Conservation (phyloP, 2,113 vertebrate genomes). For the Mixornis gularis region DNA sequence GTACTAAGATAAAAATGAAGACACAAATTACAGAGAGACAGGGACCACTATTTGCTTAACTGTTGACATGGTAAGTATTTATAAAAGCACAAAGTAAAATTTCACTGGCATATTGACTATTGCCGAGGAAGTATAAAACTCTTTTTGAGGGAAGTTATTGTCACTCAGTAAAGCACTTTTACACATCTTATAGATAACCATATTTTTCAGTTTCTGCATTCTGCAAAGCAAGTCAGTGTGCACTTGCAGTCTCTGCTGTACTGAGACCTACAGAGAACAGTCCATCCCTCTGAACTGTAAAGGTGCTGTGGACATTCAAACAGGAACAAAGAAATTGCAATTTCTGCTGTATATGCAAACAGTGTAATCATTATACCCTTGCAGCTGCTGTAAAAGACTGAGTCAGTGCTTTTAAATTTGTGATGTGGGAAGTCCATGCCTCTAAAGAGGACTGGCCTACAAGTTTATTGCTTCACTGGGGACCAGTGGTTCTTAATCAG, state of each 20-base stretch:
- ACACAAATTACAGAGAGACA: background rate
- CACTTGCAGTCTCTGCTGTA: background rate
- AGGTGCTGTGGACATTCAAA: constrained; percentile 33
- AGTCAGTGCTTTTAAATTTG: constrained; percentile 37
- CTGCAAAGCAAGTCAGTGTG: background rate
- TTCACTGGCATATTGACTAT: background rate
- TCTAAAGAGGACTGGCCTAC: background rate
- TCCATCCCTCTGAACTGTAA: background rate
- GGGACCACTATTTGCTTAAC: background rate
- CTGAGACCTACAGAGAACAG: background rate
- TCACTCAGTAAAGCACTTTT: background rate
- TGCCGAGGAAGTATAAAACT: background rate
- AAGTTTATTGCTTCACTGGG: constrained; percentile 30
- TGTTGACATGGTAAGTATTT: background rate
- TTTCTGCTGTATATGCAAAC: constrained; percentile 30
- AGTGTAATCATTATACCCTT: background rate
- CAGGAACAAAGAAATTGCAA: constrained; percentile 27
- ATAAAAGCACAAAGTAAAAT: background rate
- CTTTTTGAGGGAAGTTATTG: background rate
- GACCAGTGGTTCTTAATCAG: constrained; percentile 25
- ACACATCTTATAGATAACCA: background rate
- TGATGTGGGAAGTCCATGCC: background rate
- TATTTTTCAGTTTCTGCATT: background rate
- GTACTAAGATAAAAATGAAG: background rate
- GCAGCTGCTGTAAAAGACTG: constrained; percentile 9